phyloP scores from a whole-genome alignment of 2,113 vertebrate genomes.

The Tenebrosternarchus preto region DNA sequence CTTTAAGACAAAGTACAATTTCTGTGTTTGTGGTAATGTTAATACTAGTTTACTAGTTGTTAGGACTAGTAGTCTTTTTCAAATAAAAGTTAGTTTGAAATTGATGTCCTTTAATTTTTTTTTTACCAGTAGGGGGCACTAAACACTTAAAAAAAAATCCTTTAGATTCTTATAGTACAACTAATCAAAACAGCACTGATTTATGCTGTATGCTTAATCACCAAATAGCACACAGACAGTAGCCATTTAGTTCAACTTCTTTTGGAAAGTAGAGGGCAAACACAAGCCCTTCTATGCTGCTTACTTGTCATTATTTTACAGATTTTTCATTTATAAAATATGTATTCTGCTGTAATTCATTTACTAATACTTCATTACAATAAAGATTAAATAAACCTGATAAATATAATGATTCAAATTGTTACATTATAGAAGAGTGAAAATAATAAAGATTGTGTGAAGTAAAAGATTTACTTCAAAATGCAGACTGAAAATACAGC shows the following conservation, averaged over 20 bases:
- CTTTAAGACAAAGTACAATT: not conserved
- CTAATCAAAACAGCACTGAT: constrained; percentile 41
- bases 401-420: constrained; percentile 13
- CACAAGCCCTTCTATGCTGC: not conserved
- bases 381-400: not conserved
- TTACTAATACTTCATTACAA: not conserved
- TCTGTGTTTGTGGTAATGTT: not conserved
- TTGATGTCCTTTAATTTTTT: not conserved
- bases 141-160: constrained; percentile 18
- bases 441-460: constrained; percentile 15
- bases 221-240: not conserved
- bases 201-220: constrained; percentile 39
- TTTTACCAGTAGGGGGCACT: constrained; percentile 39
- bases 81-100: too few species aligned
- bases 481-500: not conserved
- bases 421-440: constrained; percentile 14
- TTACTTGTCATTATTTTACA: not conserved
- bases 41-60: not conserved
- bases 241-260: not conserved
- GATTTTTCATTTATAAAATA: not conserved
- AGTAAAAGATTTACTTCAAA: constrained; percentile 18
- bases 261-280: constrained; percentile 15
- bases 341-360: not conserved
- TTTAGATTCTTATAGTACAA: not conserved
- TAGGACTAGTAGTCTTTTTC: not conserved